phyloP scores from a whole-genome alignment of 2,113 vertebrate genomes.

The Plestiodon gilberti region DNA sequence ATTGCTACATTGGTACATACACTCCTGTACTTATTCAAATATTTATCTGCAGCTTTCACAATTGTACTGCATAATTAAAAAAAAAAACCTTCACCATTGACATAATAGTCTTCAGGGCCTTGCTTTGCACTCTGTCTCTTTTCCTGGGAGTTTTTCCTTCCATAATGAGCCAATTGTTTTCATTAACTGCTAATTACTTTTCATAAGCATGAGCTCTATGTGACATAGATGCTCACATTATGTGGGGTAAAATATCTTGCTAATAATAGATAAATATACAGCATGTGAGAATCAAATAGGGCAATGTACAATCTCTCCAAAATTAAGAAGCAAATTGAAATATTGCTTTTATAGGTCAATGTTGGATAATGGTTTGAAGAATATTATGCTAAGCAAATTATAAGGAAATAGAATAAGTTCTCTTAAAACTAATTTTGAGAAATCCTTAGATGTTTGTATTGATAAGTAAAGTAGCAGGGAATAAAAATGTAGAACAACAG shows the following conservation, averaged over 20 bases:
- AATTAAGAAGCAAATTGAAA: slow-evolving; percentile 43
- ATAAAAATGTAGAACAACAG: background rate
- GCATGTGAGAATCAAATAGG: slow-evolving; percentile 34
- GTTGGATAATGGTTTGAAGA: slow-evolving; percentile 11
- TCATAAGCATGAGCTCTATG: slow-evolving; percentile 53
- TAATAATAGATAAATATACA: slow-evolving; percentile 60
- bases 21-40: slow-evolving; percentile 39
- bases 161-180: slow-evolving; percentile 70
- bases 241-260: slow-evolving; percentile 51
- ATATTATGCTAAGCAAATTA: background rate
- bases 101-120: slow-evolving; percentile 45
- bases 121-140: slow-evolving; percentile 25
- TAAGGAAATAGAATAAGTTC: background rate
- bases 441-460: background rate
- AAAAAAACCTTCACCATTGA: background rate
- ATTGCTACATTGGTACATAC: slow-evolving; percentile 27
- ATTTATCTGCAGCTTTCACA: slow-evolving; percentile 43
- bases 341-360: slow-evolving; percentile 30
- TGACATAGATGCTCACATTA: slow-evolving; percentile 64
- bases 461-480: background rate
- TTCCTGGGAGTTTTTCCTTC: slow-evolving; percentile 51
- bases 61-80: slow-evolving; percentile 16
- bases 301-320: slow-evolving; percentile 39
- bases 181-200: slow-evolving; percentile 68
- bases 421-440: background rate